Evolutionary conservation across 2,888 invertebrate species (phyloP).

Genomic region (Pecten maximus): DNA sequence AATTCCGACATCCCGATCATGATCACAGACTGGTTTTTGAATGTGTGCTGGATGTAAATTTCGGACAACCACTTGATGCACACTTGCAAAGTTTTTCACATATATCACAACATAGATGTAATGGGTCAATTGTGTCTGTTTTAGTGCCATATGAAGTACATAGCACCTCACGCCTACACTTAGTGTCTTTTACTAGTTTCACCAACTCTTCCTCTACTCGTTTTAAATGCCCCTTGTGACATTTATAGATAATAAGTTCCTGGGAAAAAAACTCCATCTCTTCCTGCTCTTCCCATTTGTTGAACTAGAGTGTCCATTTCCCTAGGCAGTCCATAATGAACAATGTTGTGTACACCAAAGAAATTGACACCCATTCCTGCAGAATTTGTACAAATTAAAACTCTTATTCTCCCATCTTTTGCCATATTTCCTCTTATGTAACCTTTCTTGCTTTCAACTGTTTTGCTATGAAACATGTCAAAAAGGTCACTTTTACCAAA

Average conservation of each 20-base stretch:
- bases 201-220: constrained; percentile 46
- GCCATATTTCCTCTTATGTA: constrained; percentile 52
- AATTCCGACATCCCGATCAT: background rate
- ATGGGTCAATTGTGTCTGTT: constrained; percentile 15
- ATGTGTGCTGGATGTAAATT: background rate
- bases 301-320: constrained; percentile 58
- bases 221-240: constrained; percentile 50
- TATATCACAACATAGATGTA: constrained; percentile 53
- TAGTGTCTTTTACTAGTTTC: constrained; percentile 41
- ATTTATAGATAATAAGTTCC: constrained; percentile 53
- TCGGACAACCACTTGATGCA: constrained; percentile 41
- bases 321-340: constrained; percentile 53
- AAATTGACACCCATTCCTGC: constrained; percentile 59
- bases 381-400: constrained; percentile 54
- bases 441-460: constrained; percentile 50
- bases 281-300: constrained; percentile 57
- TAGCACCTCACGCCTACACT: constrained; percentile 49
- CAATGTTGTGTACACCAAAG: constrained; percentile 47
- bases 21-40: background rate
- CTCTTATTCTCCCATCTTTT: constrained; percentile 42
- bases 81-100: constrained; percentile 53
- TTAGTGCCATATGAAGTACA: constrained; percentile 40
- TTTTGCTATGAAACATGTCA: constrained; percentile 58
- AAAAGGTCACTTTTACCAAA: constrained; percentile 42
- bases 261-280: constrained; percentile 53